Evolutionary conservation across 2,888 invertebrate genomes (phyloP).

Genomic region (Andrena bicolor): DNA sequence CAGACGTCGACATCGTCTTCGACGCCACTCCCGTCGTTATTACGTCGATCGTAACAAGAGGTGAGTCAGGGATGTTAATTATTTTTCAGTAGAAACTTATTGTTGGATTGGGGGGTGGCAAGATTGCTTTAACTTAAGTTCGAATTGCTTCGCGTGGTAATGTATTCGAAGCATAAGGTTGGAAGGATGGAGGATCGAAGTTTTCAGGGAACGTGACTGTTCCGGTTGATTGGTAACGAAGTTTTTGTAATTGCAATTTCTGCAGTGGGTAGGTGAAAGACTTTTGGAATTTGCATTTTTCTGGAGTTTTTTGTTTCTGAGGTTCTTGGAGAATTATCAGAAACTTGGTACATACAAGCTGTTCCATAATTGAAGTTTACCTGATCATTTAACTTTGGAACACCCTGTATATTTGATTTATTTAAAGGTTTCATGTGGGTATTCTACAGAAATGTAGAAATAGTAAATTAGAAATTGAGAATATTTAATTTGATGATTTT

Average conservation of each 20-base stretch:
- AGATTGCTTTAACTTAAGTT: neutral
- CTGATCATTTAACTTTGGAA: too few species aligned
- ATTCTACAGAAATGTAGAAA: too few species aligned
- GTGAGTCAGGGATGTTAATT: conserved; percentile 70
- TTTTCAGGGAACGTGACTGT: neutral
- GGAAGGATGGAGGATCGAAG: neutral
- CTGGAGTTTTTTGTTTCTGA: too few species aligned
- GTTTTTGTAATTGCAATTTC: too few species aligned
- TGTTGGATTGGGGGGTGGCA: neutral
- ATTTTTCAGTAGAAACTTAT: neutral
- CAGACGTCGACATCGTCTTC: conserved; percentile 72
- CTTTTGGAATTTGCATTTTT: neutral
- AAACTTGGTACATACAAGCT: neutral
- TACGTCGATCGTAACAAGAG: conserved; percentile 78
- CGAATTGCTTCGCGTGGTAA: neutral
- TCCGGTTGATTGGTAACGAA: neutral
- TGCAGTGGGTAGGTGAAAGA: too few species aligned
- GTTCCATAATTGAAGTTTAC: too few species aligned
- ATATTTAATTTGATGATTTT: too few species aligned
- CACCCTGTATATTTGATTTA: too few species aligned
- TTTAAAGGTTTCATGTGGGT: too few species aligned
- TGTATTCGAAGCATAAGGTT: neutral
- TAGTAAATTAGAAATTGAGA: too few species aligned
- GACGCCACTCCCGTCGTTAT: conserved; percentile 79
- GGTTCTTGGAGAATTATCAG: neutral